Percentiles rank a stretch among this genome's conserved stretches.
phyloP scores from a whole-genome alignment of 2,888 invertebrate genomes.

The Heliconius ismenius region DNA sequence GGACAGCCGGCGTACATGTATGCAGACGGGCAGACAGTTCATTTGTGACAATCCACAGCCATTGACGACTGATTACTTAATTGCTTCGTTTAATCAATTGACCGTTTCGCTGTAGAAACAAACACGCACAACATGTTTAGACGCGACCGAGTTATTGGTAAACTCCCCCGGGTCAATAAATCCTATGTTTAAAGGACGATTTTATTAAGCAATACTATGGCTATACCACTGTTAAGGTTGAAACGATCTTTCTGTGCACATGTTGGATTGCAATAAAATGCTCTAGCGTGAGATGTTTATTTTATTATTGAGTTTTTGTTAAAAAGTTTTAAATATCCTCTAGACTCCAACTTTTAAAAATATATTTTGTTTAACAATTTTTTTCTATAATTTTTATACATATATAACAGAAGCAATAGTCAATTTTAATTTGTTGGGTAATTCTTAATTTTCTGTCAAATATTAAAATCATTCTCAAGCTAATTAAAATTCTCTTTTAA shows the following conservation, averaged over 20 bases:
- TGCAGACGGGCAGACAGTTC: conserved; percentile 57
- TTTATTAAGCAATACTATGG: conserved; percentile 54
- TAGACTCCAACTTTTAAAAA: too few species aligned
- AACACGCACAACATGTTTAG: conserved; percentile 54
- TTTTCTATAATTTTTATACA: background rate
- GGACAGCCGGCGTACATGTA: conserved; percentile 48
- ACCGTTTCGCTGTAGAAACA: conserved; percentile 75
- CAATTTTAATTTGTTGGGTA: too few species aligned
- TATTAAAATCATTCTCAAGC: too few species aligned
- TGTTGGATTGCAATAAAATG: conserved; percentile 14
- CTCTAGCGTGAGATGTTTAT: background rate
- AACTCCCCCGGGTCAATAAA: conserved; percentile 71
- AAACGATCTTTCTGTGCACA: conserved; percentile 7
- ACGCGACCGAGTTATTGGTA: conserved; percentile 64
- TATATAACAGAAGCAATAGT: too few species aligned
- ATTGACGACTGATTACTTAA: conserved; percentile 79
- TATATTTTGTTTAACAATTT: background rate
- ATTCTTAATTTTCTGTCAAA: too few species aligned
- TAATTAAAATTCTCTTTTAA: too few species aligned
- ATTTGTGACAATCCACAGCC: conserved; percentile 75
- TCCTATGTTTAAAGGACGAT: conserved; percentile 67
- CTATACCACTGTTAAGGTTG: conserved; percentile 14
- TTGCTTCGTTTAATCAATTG: conserved; percentile 82
- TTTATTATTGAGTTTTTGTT: background rate
- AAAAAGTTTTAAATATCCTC: background rate